These are phyloP conservation scores for Xestia sexstrigata DNA, from an alignment of 2,888 invertebrate species.

Conservation along the genomic window DNA sequence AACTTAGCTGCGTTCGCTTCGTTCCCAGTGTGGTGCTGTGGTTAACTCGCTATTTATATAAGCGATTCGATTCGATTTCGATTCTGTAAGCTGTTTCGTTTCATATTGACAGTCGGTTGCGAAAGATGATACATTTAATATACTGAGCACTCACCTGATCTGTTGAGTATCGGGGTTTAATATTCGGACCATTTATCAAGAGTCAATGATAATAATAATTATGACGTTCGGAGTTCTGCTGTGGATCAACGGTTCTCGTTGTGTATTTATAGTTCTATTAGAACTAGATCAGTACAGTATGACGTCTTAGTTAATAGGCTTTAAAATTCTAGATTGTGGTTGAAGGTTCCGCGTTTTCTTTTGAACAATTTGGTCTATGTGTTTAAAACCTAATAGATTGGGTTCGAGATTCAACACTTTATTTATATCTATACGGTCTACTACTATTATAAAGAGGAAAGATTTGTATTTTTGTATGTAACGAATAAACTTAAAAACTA, in stretches of 20 bases:
- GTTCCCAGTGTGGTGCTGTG: slow-evolving; percentile 19
- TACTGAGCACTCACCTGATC: slow-evolving; percentile 36
- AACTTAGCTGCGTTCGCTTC: neutral
- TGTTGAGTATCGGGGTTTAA: slow-evolving; percentile 46
- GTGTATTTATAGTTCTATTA: neutral
- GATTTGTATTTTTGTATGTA: no score
- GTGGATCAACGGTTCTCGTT: slow-evolving; percentile 21
- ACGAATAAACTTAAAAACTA: no score
- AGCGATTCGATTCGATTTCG: no score
- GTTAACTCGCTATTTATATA: slow-evolving; percentile 57
- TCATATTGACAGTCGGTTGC: slow-evolving; percentile 58
- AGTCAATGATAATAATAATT: slow-evolving; percentile 14
- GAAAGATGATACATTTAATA: slow-evolving; percentile 55
- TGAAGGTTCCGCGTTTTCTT: neutral
- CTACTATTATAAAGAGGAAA: no score
- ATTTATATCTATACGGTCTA: neutral
- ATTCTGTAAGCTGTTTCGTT: slow-evolving; percentile 54
- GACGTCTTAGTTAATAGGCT: neutral
- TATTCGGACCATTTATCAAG: slow-evolving; percentile 26
- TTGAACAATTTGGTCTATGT: neutral
- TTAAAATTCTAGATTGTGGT: neutral
- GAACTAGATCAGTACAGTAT: neutral
- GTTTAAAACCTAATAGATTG: neutral
- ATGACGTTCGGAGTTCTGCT: slow-evolving; percentile 24
- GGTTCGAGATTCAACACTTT: neutral